phyloP scores from a whole-genome alignment of 2,113 vertebrate species.

The Tor tambroides region DNA sequence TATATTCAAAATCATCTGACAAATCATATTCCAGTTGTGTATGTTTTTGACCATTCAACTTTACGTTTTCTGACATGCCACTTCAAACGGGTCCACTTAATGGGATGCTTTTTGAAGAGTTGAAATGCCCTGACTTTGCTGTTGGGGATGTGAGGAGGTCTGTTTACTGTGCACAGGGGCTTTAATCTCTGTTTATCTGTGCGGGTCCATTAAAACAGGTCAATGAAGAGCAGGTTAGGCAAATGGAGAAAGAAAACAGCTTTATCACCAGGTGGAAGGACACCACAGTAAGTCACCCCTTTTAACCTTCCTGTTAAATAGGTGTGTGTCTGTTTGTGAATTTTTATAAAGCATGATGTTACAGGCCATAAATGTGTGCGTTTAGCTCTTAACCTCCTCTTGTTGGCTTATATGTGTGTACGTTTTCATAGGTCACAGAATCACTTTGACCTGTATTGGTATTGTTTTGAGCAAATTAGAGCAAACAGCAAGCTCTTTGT shows the following conservation, averaged over 20 bases:
- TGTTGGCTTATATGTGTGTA: slow-evolving; percentile 5
- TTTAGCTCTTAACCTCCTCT: slow-evolving; percentile 4
- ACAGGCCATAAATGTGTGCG: not conserved
- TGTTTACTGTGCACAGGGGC: slow-evolving; percentile 22
- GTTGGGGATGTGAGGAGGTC: slow-evolving; percentile 5
- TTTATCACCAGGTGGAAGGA: slow-evolving; percentile 97
- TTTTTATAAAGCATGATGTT: slow-evolving; percentile 2
- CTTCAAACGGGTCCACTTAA: not conserved
- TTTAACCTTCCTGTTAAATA: slow-evolving; percentile 37
- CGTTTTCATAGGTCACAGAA: not conserved
- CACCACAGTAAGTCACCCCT: slow-evolving; percentile 80
- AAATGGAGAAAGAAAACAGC: slow-evolving; percentile 96
- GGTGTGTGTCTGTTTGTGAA: slow-evolving; percentile 6
- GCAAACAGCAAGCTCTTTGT: slow-evolving; percentile 26
- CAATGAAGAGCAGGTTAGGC: slow-evolving; percentile 91
- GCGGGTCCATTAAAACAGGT: slow-evolving; percentile 77
- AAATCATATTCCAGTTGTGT: not conserved
- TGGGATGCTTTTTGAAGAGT: not conserved
- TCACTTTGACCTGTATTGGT: slow-evolving; percentile 15
- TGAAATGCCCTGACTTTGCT: slow-evolving; percentile 10
- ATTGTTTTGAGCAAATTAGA: slow-evolving; percentile 55
- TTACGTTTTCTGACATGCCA: not conserved
- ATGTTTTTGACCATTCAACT: not conserved
- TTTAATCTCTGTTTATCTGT: slow-evolving; percentile 54
- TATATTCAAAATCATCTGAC: not conserved